Conservation (phyloP, 1,140 invertebrate genomes). For the Thalassaphorura encarpata region DNA sequence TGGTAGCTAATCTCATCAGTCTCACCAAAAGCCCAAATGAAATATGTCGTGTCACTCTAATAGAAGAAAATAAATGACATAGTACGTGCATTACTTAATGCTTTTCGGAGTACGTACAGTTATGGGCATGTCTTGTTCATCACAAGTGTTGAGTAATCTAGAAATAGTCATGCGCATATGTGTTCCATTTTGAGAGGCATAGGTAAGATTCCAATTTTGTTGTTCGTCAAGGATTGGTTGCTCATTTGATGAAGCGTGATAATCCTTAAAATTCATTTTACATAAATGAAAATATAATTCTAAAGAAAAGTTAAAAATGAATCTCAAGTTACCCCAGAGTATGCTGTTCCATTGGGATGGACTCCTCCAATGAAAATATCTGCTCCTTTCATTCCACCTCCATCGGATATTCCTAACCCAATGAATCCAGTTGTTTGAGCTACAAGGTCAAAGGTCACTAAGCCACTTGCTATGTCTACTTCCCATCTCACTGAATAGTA, state of each 20-base stretch:
- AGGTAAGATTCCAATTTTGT: slow-evolving; percentile 2
- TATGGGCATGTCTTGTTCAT: slow-evolving; percentile 1
- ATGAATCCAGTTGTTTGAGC: background rate
- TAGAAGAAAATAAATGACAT: background rate
- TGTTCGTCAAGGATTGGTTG: background rate
- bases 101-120: background rate
- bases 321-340: background rate
- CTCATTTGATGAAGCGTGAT: background rate
- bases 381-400: background rate
- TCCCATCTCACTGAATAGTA: background rate
- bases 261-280: slow-evolving; percentile 4
- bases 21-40: slow-evolving; percentile 12
- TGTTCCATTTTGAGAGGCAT: background rate
- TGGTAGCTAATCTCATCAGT: slow-evolving; percentile 8
- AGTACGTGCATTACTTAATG: background rate
- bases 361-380: slow-evolving; percentile 3
- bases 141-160: slow-evolving; percentile 2
- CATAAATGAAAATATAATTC: background rate
- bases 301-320: background rate
- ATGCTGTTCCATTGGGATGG: background rate
- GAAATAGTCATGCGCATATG: background rate
- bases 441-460: background rate
- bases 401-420: background rate
- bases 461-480: background rate
- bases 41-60: slow-evolving; percentile 1